A percentile compares a stretch with the other conserved stretches of the same genome.
phyloP scores from a whole-genome alignment of 92 coral and sea anemone species.

The Isaurus tuberculatus region DNA sequence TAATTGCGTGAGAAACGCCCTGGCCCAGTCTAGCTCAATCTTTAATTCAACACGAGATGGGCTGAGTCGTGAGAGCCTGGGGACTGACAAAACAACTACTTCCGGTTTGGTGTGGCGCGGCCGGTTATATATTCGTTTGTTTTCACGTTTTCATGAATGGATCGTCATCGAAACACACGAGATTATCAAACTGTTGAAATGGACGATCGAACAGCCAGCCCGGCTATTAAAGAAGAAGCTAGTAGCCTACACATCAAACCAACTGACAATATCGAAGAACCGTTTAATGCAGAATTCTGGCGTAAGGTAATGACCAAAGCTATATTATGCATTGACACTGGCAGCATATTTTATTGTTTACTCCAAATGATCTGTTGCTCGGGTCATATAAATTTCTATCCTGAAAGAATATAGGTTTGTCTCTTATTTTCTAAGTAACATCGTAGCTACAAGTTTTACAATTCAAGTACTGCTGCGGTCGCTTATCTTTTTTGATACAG shows the following conservation, averaged over 20 bases:
- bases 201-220: constrained; percentile 59
- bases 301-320: constrained; percentile 74
- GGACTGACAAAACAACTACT: constrained; percentile 7
- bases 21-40: no score
- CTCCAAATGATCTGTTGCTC: no score
- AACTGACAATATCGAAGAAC: constrained; percentile 70
- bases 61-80: not conserved
- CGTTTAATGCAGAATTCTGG: constrained; percentile 92
- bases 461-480: no score
- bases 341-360: no score
- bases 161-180: not conserved
- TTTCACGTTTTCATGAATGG: constrained; percentile 20
- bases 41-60: no score
- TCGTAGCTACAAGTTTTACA: no score
- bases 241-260: constrained; percentile 38
- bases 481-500: no score
- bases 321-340: no score
- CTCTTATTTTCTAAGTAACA: no score
- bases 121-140: not conserved
- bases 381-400: no score
- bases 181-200: constrained; percentile 65
- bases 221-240: constrained; percentile 49
- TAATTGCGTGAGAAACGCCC: no score
- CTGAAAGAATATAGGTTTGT: no score
- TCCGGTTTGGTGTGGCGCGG: constrained; percentile 38